Evolutionary conservation across 2,888 invertebrate genomes (phyloP).

Genomic region (Synanthedon myopaeformis): DNA sequence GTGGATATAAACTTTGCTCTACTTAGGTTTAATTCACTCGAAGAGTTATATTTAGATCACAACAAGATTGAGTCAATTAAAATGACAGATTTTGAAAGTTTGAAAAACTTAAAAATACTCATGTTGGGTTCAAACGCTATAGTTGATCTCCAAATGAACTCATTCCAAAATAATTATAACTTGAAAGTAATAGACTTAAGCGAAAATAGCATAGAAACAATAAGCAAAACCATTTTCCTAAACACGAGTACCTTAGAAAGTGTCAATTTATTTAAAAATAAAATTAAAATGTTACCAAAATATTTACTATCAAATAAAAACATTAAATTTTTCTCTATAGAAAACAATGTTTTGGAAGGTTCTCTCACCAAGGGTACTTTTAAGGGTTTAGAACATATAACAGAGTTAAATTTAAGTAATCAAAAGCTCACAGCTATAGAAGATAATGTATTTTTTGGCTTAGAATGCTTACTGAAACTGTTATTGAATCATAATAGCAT

Average conservation of each 20-base stretch:
- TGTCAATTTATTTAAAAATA: slow-evolving; percentile 34
- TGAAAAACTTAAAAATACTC: slow-evolving; percentile 20
- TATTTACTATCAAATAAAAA: slow-evolving; percentile 31
- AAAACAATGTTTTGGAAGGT: slow-evolving; percentile 29
- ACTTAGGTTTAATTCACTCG: slow-evolving; percentile 30
- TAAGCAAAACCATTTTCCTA: slow-evolving; percentile 21
- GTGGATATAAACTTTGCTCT: slow-evolving; percentile 29
- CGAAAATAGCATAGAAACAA: slow-evolving; percentile 21
- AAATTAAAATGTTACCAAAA: slow-evolving; percentile 26
- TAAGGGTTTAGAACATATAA: slow-evolving; percentile 27
- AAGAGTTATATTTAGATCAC: slow-evolving; percentile 24
- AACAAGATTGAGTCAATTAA: slow-evolving; percentile 28
- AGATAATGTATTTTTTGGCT: slow-evolving; percentile 35
- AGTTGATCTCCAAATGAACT: slow-evolving; percentile 16
- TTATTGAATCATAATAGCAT: slow-evolving; percentile 35
- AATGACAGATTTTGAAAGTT: slow-evolving; percentile 22
- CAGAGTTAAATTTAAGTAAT: slow-evolving; percentile 26
- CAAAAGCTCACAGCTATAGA: slow-evolving; percentile 31
- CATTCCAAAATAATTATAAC: slow-evolving; percentile 18
- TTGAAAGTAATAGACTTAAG: slow-evolving; percentile 25
- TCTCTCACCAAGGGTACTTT: slow-evolving; percentile 30
- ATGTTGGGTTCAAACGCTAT: slow-evolving; percentile 32
- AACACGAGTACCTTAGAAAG: slow-evolving; percentile 14
- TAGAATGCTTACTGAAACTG: slow-evolving; percentile 20
- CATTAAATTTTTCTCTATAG: slow-evolving; percentile 25